Evolutionary conservation across 2,888 invertebrate species (phyloP).

Genomic region (Oxystoma pomonae): DNA sequence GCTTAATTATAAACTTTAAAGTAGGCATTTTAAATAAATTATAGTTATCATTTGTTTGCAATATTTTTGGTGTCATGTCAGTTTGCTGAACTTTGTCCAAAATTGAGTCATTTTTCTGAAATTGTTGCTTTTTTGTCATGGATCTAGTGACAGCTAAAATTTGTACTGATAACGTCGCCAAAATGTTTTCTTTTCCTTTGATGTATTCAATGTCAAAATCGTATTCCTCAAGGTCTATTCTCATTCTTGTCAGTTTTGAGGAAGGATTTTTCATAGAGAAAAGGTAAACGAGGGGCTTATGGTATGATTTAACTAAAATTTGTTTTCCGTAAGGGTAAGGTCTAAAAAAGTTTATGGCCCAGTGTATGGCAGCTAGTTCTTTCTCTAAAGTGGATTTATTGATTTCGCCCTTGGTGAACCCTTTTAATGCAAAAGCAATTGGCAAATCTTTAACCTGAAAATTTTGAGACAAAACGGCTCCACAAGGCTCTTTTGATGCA

Average conservation of each 20-base stretch:
- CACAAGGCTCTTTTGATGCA: constrained; percentile 16
- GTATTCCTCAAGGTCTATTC: constrained; percentile 13
- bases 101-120: neutral
- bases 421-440: neutral
- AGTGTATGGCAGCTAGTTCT: constrained; percentile 19
- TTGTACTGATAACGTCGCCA: constrained; percentile 3
- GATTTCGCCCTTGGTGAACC: neutral
- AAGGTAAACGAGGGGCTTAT: constrained; percentile 20
- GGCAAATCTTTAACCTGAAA: constrained; percentile 15
- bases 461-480: constrained; percentile 13
- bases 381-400: constrained; percentile 16
- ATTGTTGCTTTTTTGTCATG: constrained; percentile 1
- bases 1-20: too few species aligned
- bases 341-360: constrained; percentile 19
- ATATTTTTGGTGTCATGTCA: neutral
- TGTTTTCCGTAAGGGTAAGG: constrained; percentile 2
- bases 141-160: constrained; percentile 15
- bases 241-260: constrained; percentile 21
- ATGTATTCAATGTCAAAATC: constrained; percentile 9
- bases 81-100: neutral
- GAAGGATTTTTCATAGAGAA: constrained; percentile 23
- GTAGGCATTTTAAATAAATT: too few species aligned
- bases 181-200: constrained; percentile 9
- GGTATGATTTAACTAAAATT: constrained; percentile 22
- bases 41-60: neutral